Percentiles rank a stretch among this genome's conserved stretches.
Evolutionary conservation across 2,113 vertebrate genomes (phyloP).

Genomic region (Myocastor coypus): DNA sequence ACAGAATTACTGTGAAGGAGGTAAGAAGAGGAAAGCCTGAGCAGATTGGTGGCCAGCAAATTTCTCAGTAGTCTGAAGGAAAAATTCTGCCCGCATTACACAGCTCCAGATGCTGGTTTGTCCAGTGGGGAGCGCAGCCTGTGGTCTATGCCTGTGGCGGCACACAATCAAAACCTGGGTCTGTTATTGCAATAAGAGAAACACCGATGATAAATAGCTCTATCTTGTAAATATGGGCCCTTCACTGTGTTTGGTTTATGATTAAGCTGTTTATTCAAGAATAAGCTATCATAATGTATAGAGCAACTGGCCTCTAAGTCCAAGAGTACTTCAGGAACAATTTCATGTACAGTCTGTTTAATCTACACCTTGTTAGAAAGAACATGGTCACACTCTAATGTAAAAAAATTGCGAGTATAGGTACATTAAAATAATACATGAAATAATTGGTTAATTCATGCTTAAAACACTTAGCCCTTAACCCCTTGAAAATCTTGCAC

Average conservation of each 20-base stretch:
- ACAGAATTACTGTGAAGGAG: background rate
- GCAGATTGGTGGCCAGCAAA: background rate
- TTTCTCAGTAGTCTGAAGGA: background rate
- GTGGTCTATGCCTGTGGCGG: background rate
- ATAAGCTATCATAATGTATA: background rate
- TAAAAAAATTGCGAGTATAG: background rate
- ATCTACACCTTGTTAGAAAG: background rate
- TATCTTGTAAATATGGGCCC: constrained; percentile 21
- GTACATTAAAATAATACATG: background rate
- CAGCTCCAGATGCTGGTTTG: background rate
- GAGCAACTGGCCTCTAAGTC: background rate
- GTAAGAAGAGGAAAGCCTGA: background rate
- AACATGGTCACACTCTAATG: background rate
- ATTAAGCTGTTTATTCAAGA: constrained; percentile 38
- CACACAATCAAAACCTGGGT: constrained; percentile 65
- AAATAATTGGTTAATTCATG: background rate
- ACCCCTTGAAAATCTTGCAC: background rate
- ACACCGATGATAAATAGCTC: constrained; percentile 61
- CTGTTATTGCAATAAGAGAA: constrained; percentile 30
- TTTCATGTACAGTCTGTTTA: background rate
- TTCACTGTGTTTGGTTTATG: background rate
- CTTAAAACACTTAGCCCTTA: background rate
- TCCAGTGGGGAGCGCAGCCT: background rate
- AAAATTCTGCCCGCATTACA: background rate
- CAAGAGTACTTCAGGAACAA: background rate